Base-by-base conservation (phyloP, 2,797 vertebrate species). In the Acrossocheilus fasciatus region DNA sequence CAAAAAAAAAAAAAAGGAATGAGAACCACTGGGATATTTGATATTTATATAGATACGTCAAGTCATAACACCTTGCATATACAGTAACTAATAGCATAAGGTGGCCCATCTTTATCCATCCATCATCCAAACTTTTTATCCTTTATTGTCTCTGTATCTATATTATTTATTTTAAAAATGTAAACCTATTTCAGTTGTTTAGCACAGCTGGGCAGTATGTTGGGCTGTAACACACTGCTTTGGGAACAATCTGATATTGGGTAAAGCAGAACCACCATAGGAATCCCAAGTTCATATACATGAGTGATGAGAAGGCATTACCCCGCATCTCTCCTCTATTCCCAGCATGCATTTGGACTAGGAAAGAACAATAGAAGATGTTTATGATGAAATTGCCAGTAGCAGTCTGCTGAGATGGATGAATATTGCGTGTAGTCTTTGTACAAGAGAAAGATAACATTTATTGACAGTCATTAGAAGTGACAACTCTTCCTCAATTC, bases 401-500 rank as follows among this genome's bases (percentile, higher is more conserved):
- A 81, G 36, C 79, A 72, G 34, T 82, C 62, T 62, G 75, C 34
- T 68, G 50, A 76, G 87, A 84, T 50, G 54, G 78, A 64, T 79
- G 81, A 47, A 79, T 26, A 75, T 59, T 57, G 47, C 52, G 45
- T 20, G 41, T 43, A 39, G 77, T 89, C 30, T 74, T 69, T 72
- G 34, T 54, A 59, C 30, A 59, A 82, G 52, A 75, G 74, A 87
- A 34, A 73, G 78, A 79, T 74, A 87, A 82, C 86, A 18, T 87
- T 90, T 85, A 87, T 92, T 92, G 90, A 87, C 87, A 85, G 88
- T 91, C 86, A 92, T 90, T 90, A 88, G 88, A 88, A 88, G 86
- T 91, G 89, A 93, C 94, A 93, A 89, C 70, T 73, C 87, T 87
- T 88, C 91, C 54, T 79, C 75, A 77, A 41, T 45, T 82, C 10